These are phyloP conservation scores for Petrocephalus schoutedeni DNA, from an alignment of 2,797 vertebrate genomes.

Conservation along the genomic window DNA sequence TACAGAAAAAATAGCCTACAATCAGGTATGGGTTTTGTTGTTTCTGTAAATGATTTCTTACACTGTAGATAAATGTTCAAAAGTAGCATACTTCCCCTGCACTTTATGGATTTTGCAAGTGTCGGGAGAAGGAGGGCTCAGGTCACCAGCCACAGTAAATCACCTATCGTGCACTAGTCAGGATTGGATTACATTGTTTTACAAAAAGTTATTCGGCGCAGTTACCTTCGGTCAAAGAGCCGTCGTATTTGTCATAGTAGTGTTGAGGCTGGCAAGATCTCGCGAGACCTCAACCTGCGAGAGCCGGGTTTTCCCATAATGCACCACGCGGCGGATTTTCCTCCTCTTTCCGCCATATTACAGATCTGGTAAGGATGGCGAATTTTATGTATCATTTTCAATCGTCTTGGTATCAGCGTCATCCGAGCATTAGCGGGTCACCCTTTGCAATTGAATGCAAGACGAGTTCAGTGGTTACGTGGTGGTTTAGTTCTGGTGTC, in stretches of 20 bases:
- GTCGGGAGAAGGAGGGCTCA: constrained; percentile 29
- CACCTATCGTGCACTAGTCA: neutral
- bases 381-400: neutral
- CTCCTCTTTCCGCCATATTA: constrained; percentile 98
- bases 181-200: neutral
- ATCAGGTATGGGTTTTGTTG: neutral
- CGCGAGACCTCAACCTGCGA: neutral
- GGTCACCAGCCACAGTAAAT: neutral
- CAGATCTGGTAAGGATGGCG: constrained; percentile 76
- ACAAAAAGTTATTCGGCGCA: neutral
- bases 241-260: neutral
- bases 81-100: constrained; percentile 34
- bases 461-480: neutral
- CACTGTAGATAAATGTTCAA: neutral
- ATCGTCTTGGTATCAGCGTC: constrained; percentile 66
- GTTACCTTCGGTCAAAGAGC: neutral
- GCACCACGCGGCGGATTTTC: constrained; percentile 53
- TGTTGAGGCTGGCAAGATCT: neutral
- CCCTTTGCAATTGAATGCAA: neutral
- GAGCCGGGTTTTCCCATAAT: constrained; percentile 60
- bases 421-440: constrained; percentile 49
- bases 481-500: neutral
- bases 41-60: neutral
- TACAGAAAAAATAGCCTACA: neutral
- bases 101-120: constrained; percentile 41